A percentile compares a stretch with the other conserved stretches of the same genome.
phyloP scores from a whole-genome alignment of 2,888 invertebrate genomes.

The Diploptera punctata region DNA sequence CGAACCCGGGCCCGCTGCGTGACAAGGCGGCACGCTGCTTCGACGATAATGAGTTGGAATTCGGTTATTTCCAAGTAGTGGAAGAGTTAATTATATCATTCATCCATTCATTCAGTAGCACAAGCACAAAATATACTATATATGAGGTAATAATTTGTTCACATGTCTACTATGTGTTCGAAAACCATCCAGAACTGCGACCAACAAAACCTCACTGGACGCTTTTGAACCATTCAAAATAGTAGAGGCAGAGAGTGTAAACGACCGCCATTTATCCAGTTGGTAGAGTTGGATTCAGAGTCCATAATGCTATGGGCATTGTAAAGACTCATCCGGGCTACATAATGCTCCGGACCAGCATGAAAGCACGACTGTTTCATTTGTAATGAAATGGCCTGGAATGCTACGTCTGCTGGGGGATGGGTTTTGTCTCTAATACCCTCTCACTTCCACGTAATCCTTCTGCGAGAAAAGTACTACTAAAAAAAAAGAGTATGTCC shows the following conservation, averaged over 20 bases:
- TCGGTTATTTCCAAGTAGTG: too few relatives aligned
- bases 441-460: neutral
- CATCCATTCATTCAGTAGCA: too few relatives aligned
- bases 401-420: slow-evolving; percentile 39
- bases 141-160: too few relatives aligned
- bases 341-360: neutral
- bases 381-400: slow-evolving; percentile 33
- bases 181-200: slow-evolving; percentile 9
- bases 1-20: too few relatives aligned
- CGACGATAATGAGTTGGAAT: too few relatives aligned
- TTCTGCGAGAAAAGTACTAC: neutral
- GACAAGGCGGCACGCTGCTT: too few relatives aligned
- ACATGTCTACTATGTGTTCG: too few relatives aligned
- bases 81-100: too few relatives aligned
- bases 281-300: neutral
- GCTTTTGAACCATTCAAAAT: neutral
- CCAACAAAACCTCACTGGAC: slow-evolving; percentile 2
- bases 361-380: slow-evolving; percentile 15
- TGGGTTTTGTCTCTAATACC: neutral
- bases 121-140: too few relatives aligned
- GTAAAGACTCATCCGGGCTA: slow-evolving; percentile 17
- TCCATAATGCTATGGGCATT: neutral
- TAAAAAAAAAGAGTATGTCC: neutral
- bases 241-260: slow-evolving; percentile 10
- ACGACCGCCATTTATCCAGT: slow-evolving; percentile 14